Percentiles rank a stretch among this genome's conserved stretches.
Evolutionary conservation across 2,797 vertebrate genomes (phyloP).

Genomic region (Xenopus petersii): DNA sequence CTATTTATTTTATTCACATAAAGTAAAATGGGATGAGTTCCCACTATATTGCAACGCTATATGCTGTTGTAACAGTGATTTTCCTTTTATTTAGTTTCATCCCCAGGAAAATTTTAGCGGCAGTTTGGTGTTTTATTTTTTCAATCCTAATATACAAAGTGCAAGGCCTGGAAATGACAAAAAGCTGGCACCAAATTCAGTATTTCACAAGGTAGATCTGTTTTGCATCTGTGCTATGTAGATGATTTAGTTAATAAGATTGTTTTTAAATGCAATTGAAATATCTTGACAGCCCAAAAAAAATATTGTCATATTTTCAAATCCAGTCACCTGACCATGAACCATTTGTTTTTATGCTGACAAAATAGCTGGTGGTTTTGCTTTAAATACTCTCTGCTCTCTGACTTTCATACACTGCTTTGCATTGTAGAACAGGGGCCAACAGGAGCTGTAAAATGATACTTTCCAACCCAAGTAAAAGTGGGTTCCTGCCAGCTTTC

Average conservation of each 20-base stretch:
- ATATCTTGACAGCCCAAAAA: background rate
- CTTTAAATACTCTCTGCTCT: background rate
- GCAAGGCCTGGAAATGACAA: no score
- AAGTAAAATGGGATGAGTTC: no score
- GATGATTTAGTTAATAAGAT: no score
- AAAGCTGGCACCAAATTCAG: background rate
- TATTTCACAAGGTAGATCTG: background rate
- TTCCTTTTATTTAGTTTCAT: no score
- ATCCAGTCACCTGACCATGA: background rate
- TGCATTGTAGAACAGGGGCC: constrained; percentile 10
- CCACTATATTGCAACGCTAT: no score
- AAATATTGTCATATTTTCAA: background rate
- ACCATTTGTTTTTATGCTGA: constrained; percentile 18
- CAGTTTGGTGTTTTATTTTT: no score
- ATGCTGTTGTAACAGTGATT: no score
- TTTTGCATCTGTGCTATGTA: background rate
- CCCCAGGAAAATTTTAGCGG: no score
- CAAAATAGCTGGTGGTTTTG: constrained; percentile 3
- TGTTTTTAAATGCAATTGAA: background rate
- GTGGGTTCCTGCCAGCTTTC: constrained; percentile 29
- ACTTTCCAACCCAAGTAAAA: constrained; percentile 23
- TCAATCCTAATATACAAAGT: no score
- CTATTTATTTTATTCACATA: no score
- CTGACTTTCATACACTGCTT: constrained; percentile 6
- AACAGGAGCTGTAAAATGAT: constrained; percentile 36